phyloP scores from a whole-genome alignment of 37 sponge, comb jelly and placozoan genomes.

The Geodia barretti region DNA sequence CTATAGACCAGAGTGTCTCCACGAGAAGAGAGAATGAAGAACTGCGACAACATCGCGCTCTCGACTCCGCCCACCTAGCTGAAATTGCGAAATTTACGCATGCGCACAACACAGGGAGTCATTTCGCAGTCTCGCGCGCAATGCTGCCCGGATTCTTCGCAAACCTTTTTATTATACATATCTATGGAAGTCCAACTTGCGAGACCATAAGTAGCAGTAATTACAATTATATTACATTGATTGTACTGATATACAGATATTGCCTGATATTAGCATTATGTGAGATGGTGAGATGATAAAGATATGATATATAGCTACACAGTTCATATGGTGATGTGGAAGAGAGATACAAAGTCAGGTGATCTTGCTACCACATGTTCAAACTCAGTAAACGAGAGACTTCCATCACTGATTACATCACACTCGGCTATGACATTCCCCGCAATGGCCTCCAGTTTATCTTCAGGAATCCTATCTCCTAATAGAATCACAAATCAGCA shows the following conservation, averaged over 20 bases:
- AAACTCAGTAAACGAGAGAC: constrained; percentile 74
- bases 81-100: not conserved
- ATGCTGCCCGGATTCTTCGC: no score
- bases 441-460: constrained; percentile 31
- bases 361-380: constrained; percentile 77
- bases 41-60: constrained; percentile 80
- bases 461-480: constrained; percentile 16
- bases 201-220: no score
- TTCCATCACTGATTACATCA: constrained; percentile 52
- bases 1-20: constrained; percentile 92
- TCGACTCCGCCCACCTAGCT: not conserved
- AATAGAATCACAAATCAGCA: no score
- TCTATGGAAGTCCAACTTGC: no score
- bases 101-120: not conserved
- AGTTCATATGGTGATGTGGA: constrained; percentile 56
- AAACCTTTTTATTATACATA: no score
- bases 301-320: no score
- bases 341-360: constrained; percentile 74
- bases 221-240: no score
- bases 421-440: constrained; percentile 55
- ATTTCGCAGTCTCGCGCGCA: no score
- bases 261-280: no score
- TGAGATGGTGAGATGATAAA: no score
- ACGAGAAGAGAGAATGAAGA: constrained; percentile 91
- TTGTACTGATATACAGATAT: not conserved